Evolutionary conservation across 2,113 vertebrate species (phyloP), one percentile per base, ranked within the genome.

Genomic region (Laticauda colubrina): DNA sequence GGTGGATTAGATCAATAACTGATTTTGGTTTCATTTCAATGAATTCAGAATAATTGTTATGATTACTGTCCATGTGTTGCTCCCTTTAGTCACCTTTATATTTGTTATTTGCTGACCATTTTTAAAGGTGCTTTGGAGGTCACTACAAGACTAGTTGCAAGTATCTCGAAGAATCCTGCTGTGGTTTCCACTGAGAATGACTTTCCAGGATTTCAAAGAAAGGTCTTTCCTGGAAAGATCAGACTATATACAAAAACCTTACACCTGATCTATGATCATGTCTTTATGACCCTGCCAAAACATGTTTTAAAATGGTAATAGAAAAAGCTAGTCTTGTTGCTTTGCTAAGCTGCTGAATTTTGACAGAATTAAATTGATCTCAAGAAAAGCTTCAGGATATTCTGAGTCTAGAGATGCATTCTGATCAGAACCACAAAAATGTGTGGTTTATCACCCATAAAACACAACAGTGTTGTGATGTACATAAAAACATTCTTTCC

Each of bases 361-460:
- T 39, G 34, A 81, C 18, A 81, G 75, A 43, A 43, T 81, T 39
- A 91, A 91, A 45, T 55, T 8, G 0, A 89, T 94, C 57, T 93
- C 89, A 89, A 95, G 90, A 56, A 92, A 93, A 29, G 55, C 89
- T 92, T 90, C 81, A 59, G 45, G 94, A 87, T 87, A 69, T 3
- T 20, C 90, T 94, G 69, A 93, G n/a, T 92, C 94, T 87, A 26
- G 81, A 91, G 39, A 3, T 1, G 94, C 15, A 91, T 85, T 93
- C 90, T 91, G 34, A 20, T 51, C 59, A 55, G 24, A 55, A 26
- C 69, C 87, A 56, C 61, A 92, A 61, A 55, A n/a, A 55, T n/a
- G 21, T 59, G 34, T 81, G 34, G 34, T 81, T 81, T 81, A 81
- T 43, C 18, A 21, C 9, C 75, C 18, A 43, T 81, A 43, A 43